phyloP scores from a whole-genome alignment of 2,797 vertebrate species.

The Sebastes taczanowskii region DNA sequence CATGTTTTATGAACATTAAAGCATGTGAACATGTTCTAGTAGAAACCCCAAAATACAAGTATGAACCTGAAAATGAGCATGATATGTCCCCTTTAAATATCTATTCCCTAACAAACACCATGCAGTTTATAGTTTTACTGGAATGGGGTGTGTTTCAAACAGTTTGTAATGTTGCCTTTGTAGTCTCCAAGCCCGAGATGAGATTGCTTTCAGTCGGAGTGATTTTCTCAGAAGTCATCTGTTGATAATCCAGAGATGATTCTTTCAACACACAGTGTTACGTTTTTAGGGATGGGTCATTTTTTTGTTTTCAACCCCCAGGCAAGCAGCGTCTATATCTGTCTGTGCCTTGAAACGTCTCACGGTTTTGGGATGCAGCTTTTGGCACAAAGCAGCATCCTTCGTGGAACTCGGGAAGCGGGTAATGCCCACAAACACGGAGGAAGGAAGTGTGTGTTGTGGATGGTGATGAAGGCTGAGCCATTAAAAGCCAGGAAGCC shows the following conservation, averaged over 20 bases:
- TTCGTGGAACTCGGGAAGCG: slow-evolving; percentile 54
- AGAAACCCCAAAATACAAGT: not conserved
- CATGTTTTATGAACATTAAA: not conserved
- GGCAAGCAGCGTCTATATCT: not conserved
- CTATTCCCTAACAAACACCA: not conserved
- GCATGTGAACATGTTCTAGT: fast-evolving
- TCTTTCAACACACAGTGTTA: not conserved
- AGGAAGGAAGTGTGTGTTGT: slow-evolving; percentile 63
- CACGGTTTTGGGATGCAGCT: not conserved
- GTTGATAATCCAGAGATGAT: not conserved
- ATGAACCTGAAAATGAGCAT: not conserved
- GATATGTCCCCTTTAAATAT: not conserved
- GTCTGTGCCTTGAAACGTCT: slow-evolving; percentile 17
- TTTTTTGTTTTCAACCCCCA: not conserved
- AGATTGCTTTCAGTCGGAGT: not conserved
- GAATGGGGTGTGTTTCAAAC: not conserved
- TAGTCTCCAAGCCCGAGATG: not conserved
- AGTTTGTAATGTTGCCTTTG: not conserved
- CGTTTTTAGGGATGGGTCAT: not conserved
- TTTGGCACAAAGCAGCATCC: slow-evolving; percentile 15
- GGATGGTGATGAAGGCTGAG: slow-evolving; percentile 53
- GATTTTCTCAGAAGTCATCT: not conserved
- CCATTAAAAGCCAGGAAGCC: slow-evolving; percentile 66
- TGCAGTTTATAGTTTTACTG: not conserved
- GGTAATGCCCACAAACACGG: slow-evolving; percentile 36